Percentiles rank a stretch among this genome's conserved stretches.
phyloP scores from a whole-genome alignment of 2,113 vertebrate genomes.

The Trochalopteron elliotii region DNA sequence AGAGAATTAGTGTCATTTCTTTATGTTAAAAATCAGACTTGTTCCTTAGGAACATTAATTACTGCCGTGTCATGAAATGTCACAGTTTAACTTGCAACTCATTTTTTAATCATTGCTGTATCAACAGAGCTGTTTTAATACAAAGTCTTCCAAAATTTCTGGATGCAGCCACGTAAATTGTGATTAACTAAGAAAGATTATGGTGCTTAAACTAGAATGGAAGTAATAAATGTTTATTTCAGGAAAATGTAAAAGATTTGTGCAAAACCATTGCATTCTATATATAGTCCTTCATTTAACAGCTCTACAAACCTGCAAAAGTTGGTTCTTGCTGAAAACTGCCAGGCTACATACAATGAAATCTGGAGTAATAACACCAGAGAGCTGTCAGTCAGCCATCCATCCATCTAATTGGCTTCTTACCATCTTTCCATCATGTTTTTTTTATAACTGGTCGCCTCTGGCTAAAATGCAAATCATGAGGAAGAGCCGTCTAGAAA shows the following conservation, averaged over 20 bases:
- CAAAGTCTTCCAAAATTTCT: slow-evolving; percentile 61
- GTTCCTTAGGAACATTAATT: slow-evolving; percentile 49
- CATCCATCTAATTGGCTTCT: slow-evolving; percentile 99
- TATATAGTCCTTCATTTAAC: slow-evolving; percentile 79
- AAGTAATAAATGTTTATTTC: slow-evolving; percentile 78
- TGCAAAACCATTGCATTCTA: slow-evolving; percentile 72
- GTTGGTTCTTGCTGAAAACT: slow-evolving; percentile 83
- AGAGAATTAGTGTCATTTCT: neutral
- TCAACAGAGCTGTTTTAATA: slow-evolving; percentile 50
- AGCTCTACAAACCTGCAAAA: slow-evolving; percentile 80
- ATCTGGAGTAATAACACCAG: slow-evolving; percentile 91
- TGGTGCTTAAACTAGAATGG: slow-evolving; percentile 48
- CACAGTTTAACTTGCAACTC: slow-evolving; percentile 19
- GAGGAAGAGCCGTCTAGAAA: slow-evolving; percentile 88
- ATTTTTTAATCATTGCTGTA: slow-evolving; percentile 64
- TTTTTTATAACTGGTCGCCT: slow-evolving; percentile 99
- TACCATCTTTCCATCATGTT: slow-evolving; percentile 99
- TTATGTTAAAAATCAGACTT: neutral
- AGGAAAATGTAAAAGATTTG: slow-evolving; percentile 70
- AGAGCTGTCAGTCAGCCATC: slow-evolving; percentile 99
- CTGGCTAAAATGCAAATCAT: slow-evolving; percentile 99
- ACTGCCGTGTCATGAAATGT: neutral
- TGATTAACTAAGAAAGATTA: slow-evolving; percentile 70
- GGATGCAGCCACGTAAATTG: slow-evolving; percentile 47
- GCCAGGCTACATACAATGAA: slow-evolving; percentile 85